Evolutionary conservation across 2,888 invertebrate species (phyloP), one percentile per base, ranked within the genome.

Genomic region (Caenorhabditis sp.): DNA sequence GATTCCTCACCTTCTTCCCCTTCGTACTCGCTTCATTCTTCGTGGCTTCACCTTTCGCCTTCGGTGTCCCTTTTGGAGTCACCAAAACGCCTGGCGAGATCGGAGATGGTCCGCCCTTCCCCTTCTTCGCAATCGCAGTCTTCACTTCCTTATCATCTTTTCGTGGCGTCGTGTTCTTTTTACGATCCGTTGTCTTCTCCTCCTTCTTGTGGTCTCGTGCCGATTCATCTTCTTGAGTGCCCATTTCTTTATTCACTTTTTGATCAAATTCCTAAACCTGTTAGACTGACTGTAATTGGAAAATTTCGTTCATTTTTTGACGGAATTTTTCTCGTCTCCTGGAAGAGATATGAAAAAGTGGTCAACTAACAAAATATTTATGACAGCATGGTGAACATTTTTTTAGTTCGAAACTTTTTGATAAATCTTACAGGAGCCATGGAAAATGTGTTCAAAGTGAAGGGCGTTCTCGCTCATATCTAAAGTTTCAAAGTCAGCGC

Each of bases 211-310:
- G n/a, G 16, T n/a, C n/a, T n/a, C n/a, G 31, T 14, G 63, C 61
- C 14, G 72, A 47, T 49, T 59, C 59, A 4, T 59, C 70, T 19
- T 70, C 70, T 64, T 38, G 63, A 31, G 63, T 56, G 41, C 64
- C 41, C 63, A 74, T 49, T 54, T 63, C 64, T 26, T 56, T 74
- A 19, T 35, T 54, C 38, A 61, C 51, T 63, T 31, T 73, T 19
- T 38, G 64, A 64, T 64, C 74, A 38, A 64, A 44, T 56, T 64
- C 74, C 74, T 74, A n/a, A n/a, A n/a, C n/a, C n/a, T n/a, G n/a
- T n/a, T n/a, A n/a, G n/a, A n/a, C n/a, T n/a, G n/a, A n/a, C n/a
- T n/a, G n/a, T n/a, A n/a, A n/a, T n/a, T n/a, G n/a, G n/a, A n/a
- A n/a, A n/a, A n/a, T n/a, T n/a, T n/a, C n/a, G n/a, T n/a, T n/a